Evolutionary conservation across 2,797 vertebrate genomes (phyloP), one percentile per base, ranked within the genome.

Genomic region (Melanotaenia boesemani): DNA sequence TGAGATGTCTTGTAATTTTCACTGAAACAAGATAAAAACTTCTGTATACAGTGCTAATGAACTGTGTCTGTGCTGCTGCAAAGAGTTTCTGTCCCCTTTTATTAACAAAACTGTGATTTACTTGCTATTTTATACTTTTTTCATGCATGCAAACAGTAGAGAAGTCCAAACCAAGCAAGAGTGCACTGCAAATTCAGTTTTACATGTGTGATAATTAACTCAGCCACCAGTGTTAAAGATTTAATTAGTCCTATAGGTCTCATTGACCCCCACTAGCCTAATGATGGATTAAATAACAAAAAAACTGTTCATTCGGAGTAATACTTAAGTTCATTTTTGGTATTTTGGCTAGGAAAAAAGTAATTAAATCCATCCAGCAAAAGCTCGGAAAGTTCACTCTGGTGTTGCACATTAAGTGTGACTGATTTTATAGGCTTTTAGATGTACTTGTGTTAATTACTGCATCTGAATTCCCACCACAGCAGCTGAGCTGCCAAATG

Each of bases 401-500:
- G 16, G 11, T 22, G 48, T 26, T 26, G 26, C 26, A 56, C 6
- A 46, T 13, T n/a, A 11, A 7, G n/a, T 34, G 6, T 18, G 68
- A 16, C 5, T 74, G 32, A 48, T 46, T 37, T 24, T 5, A 39
- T 39, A 13, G 20, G 12, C 22, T 57, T 32, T 34, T 6, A 36
- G 36, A 12, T 41, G 16, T 54, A 26, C 48, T 56, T 22, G 28
- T 56, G 30, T 57, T 63, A 50, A 58, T 46, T 44, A 44, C 20
- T 61, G 28, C 4, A 24, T 44, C 26, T 71, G 36, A 56, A 67
- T 61, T 55, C 60, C 30, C 56, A 64, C n/a, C 56, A 32, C 70
- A 70, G 68, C 37, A 13, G 57, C 6, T 44, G 20, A 24, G 58
- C 64, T 76, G 72, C 79, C 72, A 74, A 56, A 32, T 54, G 13